Evolutionary conservation across 1,140 invertebrate genomes (phyloP).

Genomic region (Tetramorium alpestre): DNA sequence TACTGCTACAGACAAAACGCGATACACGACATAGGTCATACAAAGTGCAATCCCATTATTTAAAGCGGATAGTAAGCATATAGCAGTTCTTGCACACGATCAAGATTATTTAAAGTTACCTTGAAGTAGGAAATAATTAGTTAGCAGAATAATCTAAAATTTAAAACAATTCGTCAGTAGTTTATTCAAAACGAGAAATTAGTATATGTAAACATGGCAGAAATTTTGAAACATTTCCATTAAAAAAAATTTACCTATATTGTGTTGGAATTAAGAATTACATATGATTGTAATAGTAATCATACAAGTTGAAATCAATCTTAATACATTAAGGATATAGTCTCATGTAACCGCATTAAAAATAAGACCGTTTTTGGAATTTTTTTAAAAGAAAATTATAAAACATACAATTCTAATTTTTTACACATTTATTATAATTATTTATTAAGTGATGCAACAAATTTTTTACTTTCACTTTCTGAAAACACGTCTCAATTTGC

Average conservation of each 20-base stretch:
- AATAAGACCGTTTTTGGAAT: no score
- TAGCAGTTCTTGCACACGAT: neutral
- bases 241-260: neutral
- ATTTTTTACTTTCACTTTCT: no score
- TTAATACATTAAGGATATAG: neutral
- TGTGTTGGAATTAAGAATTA: neutral
- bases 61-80: neutral
- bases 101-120: neutral
- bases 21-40: neutral
- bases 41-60: conserved; percentile 21
- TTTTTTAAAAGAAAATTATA: no score
- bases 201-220: neutral
- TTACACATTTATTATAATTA: no score
- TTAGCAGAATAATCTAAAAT: conserved; percentile 17
- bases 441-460: no score
- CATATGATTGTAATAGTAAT: neutral
- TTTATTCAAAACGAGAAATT: neutral
- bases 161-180: neutral
- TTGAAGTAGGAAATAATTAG: neutral
- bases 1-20: neutral
- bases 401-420: no score
- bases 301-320: neutral
- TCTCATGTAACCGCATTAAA: no score
- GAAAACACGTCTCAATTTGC: no score
- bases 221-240: neutral